Evolutionary conservation across 2,113 vertebrate species (phyloP).

Genomic region (Mesembrinibis cayennensis): DNA sequence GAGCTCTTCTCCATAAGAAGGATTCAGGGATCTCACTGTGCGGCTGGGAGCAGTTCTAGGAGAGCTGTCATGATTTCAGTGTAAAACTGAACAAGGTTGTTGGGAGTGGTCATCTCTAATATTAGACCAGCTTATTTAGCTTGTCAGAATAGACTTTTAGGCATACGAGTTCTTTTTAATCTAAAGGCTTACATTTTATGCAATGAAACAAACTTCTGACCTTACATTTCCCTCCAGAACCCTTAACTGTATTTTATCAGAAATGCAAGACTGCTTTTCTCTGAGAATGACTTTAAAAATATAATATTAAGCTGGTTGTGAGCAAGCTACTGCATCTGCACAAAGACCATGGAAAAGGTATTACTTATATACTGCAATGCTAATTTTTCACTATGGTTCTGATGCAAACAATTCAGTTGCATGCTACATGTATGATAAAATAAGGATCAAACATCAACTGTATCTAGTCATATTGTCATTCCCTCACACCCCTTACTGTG

Average conservation of each 20-base stretch:
- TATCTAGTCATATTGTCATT: not conserved
- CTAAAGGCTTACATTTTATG: not conserved
- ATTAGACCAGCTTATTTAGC: not conserved
- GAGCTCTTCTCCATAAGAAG: not conserved
- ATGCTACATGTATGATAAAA: not conserved
- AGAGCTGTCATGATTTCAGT: not conserved
- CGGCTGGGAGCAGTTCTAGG: not conserved
- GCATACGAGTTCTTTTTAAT: not conserved
- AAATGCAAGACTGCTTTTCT: not conserved
- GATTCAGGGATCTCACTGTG: not conserved
- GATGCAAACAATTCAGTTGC: not conserved
- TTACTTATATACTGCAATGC: not conserved
- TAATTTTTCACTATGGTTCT: not conserved
- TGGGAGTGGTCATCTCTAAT: not conserved
- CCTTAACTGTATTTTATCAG: not conserved
- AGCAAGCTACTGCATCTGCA: not conserved
- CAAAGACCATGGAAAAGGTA: not conserved
- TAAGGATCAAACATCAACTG: not conserved
- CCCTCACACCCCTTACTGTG: not conserved
- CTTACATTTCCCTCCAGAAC: not conserved
- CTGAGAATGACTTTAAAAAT: not conserved
- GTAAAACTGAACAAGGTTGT: not conserved
- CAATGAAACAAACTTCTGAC: not conserved
- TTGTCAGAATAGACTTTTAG: not conserved
- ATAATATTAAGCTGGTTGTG: not conserved